Conservation (phyloP, 2,888 invertebrate species). For the Andrena bucephala region DNA sequence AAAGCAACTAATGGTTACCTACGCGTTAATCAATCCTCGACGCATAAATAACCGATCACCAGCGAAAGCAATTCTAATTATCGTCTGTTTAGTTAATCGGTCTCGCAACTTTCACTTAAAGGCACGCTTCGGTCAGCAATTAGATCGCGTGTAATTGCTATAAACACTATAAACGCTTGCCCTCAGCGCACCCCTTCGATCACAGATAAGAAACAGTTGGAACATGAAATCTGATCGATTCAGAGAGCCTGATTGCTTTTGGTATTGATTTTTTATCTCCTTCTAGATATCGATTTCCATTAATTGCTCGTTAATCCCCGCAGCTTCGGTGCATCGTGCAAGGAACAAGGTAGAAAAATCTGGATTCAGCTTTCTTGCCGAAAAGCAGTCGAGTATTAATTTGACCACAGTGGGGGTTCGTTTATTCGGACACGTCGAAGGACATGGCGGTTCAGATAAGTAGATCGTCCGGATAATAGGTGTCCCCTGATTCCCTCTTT, state of each 20-base stretch:
- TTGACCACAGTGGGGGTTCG: not conserved
- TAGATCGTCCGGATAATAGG: too few species aligned
- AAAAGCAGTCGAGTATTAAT: not conserved
- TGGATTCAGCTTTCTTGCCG: too few species aligned
- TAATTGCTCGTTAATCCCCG: slow-evolving; percentile 32
- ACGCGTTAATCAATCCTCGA: not conserved
- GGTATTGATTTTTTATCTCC: slow-evolving; percentile 17
- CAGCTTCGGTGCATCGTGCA: not conserved
- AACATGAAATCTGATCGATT: slow-evolving; percentile 5
- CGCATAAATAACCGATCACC: slow-evolving; percentile 29
- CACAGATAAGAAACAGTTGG: not conserved
- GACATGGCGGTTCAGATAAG: too few species aligned
- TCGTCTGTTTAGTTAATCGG: slow-evolving; percentile 14
- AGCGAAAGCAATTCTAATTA: slow-evolving; percentile 28
- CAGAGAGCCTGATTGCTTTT: slow-evolving; percentile 15
- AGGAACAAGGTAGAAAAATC: not conserved
- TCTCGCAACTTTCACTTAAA: slow-evolving; percentile 45
- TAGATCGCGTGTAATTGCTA: slow-evolving; percentile 18
- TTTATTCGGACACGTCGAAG: too few species aligned
- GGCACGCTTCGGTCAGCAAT: not conserved
- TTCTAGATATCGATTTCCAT: slow-evolving; percentile 16
- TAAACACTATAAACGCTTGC: slow-evolving; percentile 4
- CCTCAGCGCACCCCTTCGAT: not conserved
- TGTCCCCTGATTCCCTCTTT: too few species aligned
- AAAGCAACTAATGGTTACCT: slow-evolving; percentile 2